Evolutionary conservation across 2,797 vertebrate genomes (phyloP), one percentile per base, ranked within the genome.

Genomic region (Crocidura indochinensis): DNA sequence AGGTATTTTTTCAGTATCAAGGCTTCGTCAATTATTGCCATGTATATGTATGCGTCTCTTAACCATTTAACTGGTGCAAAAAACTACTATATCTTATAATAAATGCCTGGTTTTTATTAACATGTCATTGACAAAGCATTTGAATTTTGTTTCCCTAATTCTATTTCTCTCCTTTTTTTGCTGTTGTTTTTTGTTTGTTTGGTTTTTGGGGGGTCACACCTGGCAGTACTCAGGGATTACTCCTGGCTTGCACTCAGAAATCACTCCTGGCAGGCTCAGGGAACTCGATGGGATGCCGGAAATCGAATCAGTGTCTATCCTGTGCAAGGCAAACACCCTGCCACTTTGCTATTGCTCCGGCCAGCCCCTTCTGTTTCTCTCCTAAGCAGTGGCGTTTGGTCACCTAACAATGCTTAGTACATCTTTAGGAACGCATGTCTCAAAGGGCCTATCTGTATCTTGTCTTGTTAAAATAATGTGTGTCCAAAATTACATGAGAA

Each of bases 301-400:
- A 38, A 38, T 38, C 38, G 38, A 38, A 38, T 5, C 38, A 5
- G 38, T 38, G 38, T 38, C 38, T 5, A 38, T 38, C 38, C 38
- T 38, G 38, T 38, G 38, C 38, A 38, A 38, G 38, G 38, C 38
- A 38, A 38, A 38, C 38, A 38, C 38, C 38, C 38, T 38, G 38
- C 38, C 38, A 38, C 38, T 38, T n/a, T n/a, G n/a, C n/a, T n/a
- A n/a, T n/a, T n/a, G n/a, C n/a, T n/a, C n/a, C n/a, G n/a, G n/a
- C n/a, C n/a, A n/a, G n/a, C n/a, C n/a, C n/a, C n/a, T n/a, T 38
- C 38, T 38, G 75, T 44, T 91, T 91, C 82, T 76, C 53, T 75
- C 56, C 20, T 71, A 69, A 88, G 22, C 2, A 6, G 24, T 22
- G n/a, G 38, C 53, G 19, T 53, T 78, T 71, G 78, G 68, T 7